Base-by-base conservation (phyloP, 1,140 invertebrate species). In the Formica exsecta region DNA sequence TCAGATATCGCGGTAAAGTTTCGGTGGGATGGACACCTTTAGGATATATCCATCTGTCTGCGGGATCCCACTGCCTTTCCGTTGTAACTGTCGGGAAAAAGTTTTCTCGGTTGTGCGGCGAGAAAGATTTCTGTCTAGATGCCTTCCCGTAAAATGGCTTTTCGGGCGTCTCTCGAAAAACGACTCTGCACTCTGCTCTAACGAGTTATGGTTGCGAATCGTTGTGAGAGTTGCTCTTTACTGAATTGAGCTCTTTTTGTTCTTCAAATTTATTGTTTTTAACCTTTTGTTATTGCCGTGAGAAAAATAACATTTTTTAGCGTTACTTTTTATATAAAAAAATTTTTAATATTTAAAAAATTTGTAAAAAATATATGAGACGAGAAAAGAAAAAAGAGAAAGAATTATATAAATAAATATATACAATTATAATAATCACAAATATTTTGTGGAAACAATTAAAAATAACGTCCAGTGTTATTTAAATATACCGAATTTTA, bases 81-180 rank as follows among this genome's bases (percentile, higher is more conserved):
- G 22, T 70, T 86, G 62, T 86, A 59, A 64, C 85, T 62, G 44
- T 57, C 62, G 51, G 29, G 25, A 57, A 75, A 90, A 90, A 88
- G 65, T 90, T 90, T 90, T 76, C 51, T 32, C 41, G 48, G 61
- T 32, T 75, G 51, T 59, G 73, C 48, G 85, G n/a, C 65, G 54
- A 51, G 75, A 68, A 83, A 68, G 81, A 85, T 80, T 81, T 73
- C 86, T 71, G 80, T 62, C 87, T 83, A 89, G 81, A 87, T 87
- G 80, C 87, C 85, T 44, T 89, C 61, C 75, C 81, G 83, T 71
- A 85, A 88, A 90, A 90, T 90, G 86, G 83, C 89, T 90, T 90
- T 88, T 81, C 77, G 51, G 51, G 88, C 74, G 85, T 88, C 61
- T 87, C 79, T 51, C 68, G 73, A 62, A 81, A 29, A 81, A 89